Base-by-base conservation (phyloP, 2,888 invertebrate genomes). In the Pterobdella sp. region DNA sequence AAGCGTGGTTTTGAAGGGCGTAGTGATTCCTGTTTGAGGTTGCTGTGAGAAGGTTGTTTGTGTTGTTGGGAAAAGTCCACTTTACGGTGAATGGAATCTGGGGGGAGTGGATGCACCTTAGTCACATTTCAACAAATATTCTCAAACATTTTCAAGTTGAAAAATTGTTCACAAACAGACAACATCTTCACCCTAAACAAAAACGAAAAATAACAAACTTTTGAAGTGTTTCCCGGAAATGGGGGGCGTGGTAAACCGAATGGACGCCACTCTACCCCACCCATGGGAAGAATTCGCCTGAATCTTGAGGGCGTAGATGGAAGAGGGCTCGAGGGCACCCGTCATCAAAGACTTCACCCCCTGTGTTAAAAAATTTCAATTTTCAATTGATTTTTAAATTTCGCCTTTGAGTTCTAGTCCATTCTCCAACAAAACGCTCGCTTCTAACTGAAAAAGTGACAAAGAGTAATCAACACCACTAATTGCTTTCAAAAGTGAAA, bases 211-310 rank as follows among this genome's bases (percentile, higher is more conserved):
- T n/a, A 4, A 31, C 26, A 31, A n/a, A 63, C 26, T 29, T 4
- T n/a, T 10, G n/a, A 10, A 63, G 31, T 4, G 10, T n/a, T 29
- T 63, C 10, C 52, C 49, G 22, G 74, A 35, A 22, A 75, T 70
- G 36, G 37, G 34, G 34, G 76, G 76, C 3, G 76, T 73, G 18
- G 68, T 75, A 49, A 76, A 69, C 26, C 76, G 69, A 7, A 76
- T 29, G 26, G 73, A 60, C 18, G 73, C 73, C 34, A 76, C 74
- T 36, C 72, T 60, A 29, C 76, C 76, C 42, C 67, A 26, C 10
- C 72, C 74, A 7, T 69, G 42, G 63, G 66, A 56, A n/a, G 76
- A 73, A 32, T 65, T 56, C 34, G 74, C 76, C 65, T 75, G 76
- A 35, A 76, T 37, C n/a, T 68, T 35, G 36, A 75, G 73, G 34